Base-by-base conservation (phyloP, 2,888 invertebrate genomes). In the Petrolisthes cinctipes region DNA sequence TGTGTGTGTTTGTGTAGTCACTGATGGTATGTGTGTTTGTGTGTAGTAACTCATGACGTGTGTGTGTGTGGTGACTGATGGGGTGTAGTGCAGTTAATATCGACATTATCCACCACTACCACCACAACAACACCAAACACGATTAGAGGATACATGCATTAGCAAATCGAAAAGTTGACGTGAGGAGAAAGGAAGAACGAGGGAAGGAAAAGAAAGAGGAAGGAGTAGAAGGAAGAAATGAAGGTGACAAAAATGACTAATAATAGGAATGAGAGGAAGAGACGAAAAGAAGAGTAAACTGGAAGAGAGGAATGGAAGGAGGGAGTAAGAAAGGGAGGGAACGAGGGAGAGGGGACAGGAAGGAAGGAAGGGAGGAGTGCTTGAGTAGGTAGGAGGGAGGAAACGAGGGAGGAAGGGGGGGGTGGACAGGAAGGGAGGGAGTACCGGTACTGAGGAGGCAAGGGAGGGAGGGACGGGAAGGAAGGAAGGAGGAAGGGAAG, bases 381-480 rank as follows among this genome's bases (percentile, higher is more conserved):
- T 5, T 14, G 73, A 14, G 73, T n/a, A 1, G 73, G 37, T 23
- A 76, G 23, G 51, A 76, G 51, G 51, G 7, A 17, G 51, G 11
- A 17, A 51, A 37, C 20, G 5, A 71, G 23, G n/a, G 37, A 73
- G 23, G 20, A 23, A 76, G 51, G 51, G 51, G 37, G 20, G 17
- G 37, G n/a, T 17, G 17, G 54, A 53, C 53, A 78, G n/a, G 78
- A 78, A 17, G 7, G 54, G 17, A 11, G 17, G 54, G 78, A 4
- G 20, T n/a, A 5, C 20, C 23, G 20, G 73, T 23, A n/a, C 23
- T 37, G 75, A 75, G 75, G 5, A 66, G 17, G 75, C n/a, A 14
- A 75, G 78, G 78, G 76, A 76, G 76, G 51, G 76, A 76, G 51
- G 51, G 75, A n/a, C 53, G 54, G 78, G 54, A 17, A 14, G 54